Percentiles rank a stretch among this genome's conserved stretches.
Conservation (phyloP, 2,113 vertebrate species). For the Isichthys henryi region DNA sequence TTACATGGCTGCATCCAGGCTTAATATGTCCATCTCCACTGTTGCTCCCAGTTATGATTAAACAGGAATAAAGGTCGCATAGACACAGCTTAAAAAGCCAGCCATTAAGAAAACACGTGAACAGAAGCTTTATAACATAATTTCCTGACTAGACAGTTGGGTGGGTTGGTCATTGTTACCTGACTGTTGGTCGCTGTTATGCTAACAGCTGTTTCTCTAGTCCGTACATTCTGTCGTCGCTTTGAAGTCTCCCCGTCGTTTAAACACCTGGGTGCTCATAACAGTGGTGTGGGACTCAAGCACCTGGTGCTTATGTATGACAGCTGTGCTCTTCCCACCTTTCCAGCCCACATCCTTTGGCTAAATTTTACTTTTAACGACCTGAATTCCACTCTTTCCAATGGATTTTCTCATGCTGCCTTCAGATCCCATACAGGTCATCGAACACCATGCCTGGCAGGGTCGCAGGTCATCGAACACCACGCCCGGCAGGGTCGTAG, state of each 20-base stretch:
- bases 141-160: neutral
- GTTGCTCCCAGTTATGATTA: neutral
- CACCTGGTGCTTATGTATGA: neutral
- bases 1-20: neutral
- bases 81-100: neutral
- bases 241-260: neutral
- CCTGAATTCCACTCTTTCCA: neutral
- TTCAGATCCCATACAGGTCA: neutral
- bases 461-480: too few relatives aligned
- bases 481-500: neutral
- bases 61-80: neutral
- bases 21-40: neutral
- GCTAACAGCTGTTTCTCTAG: neutral
- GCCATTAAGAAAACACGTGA: neutral
- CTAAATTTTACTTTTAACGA: neutral
- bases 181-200: neutral
- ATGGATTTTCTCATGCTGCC: neutral
- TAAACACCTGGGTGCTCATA: neutral
- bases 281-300: neutral
- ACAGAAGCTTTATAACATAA: neutral
- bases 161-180: slow-evolving; percentile 1
- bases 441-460: neutral
- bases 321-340: neutral
- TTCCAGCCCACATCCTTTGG: neutral
- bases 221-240: neutral